Percentiles rank a stretch among this genome's conserved stretches.
phyloP scores from a whole-genome alignment of 2,797 vertebrate genomes.

The Cuniculus paca region DNA sequence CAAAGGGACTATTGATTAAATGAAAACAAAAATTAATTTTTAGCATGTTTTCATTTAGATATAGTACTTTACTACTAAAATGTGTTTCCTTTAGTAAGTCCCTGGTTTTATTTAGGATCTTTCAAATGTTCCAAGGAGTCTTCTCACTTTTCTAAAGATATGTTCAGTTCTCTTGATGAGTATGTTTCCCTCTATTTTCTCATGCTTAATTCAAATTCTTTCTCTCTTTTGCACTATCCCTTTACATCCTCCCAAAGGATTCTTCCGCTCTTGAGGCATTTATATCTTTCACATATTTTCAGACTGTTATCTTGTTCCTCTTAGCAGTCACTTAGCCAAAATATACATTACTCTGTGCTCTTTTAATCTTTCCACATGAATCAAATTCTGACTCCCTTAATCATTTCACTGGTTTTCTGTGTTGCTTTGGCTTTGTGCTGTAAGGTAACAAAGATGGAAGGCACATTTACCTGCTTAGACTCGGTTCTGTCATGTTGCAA shows the following conservation, averaged over 20 bases:
- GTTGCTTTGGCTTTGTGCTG: constrained; percentile 74
- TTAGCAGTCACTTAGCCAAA: constrained; percentile 84
- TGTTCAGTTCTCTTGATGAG: not conserved
- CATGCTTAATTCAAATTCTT: constrained; percentile 29
- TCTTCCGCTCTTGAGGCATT: constrained; percentile 64
- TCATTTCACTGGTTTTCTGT: constrained; percentile 66
- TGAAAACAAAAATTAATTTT: not conserved
- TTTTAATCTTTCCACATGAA: constrained; percentile 85
- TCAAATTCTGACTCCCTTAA: constrained; percentile 62
- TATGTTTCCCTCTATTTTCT: not conserved
- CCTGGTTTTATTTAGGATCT: constrained; percentile 14
- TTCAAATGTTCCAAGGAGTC: constrained; percentile 12
- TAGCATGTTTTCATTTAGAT: not conserved
- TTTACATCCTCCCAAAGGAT: constrained; percentile 65
- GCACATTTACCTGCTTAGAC: constrained; percentile 69
- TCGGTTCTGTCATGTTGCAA: constrained; percentile 55
- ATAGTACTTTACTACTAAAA: not conserved
- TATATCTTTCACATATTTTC: constrained; percentile 83
- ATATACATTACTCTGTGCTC: constrained; percentile 82
- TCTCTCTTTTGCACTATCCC: not conserved
- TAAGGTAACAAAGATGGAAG: constrained; percentile 76
- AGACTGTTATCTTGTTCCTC: constrained; percentile 81
- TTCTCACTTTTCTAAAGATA: not conserved
- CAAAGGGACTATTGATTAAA: not conserved
- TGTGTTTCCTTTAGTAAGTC: not conserved